phyloP scores from a whole-genome alignment of 2,113 vertebrate genomes.

The Varanus salvator region DNA sequence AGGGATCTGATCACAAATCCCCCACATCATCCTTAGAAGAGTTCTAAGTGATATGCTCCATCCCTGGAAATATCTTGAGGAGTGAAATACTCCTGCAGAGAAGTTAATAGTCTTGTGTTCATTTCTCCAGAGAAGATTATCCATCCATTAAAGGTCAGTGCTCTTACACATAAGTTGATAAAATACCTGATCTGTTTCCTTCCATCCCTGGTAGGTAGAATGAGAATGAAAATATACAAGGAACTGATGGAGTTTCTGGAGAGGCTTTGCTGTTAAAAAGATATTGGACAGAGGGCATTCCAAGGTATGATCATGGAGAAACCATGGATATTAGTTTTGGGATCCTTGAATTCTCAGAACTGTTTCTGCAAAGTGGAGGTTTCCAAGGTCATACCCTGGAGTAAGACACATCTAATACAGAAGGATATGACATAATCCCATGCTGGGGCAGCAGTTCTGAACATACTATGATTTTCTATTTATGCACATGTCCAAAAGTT shows the following conservation, averaged over 20 bases:
- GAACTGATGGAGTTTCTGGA: not conserved
- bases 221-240: not conserved
- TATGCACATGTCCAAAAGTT: not conserved
- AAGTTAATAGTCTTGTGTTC: not conserved
- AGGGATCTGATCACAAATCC: not conserved
- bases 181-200: not conserved
- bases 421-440: not conserved
- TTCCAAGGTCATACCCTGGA: not conserved
- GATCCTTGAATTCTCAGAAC: not conserved
- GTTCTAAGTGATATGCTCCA: not conserved
- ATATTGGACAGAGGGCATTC: not conserved
- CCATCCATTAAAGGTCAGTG: not conserved
- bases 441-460: not conserved
- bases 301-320: not conserved
- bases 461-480: not conserved
- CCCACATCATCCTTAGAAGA: not conserved
- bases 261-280: not conserved
- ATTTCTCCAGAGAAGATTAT: not conserved
- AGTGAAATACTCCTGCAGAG: not conserved
- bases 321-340: not conserved
- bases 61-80: not conserved
- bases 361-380: not conserved
- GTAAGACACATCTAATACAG: not conserved
- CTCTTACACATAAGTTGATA: not conserved
- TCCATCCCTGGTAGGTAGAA: not conserved